A percentile compares a stretch with the other conserved stretches of the same genome.
These are phyloP conservation scores for Planiliza haematocheilus DNA, from an alignment of 2,113 vertebrate species.

Conservation along the genomic window DNA sequence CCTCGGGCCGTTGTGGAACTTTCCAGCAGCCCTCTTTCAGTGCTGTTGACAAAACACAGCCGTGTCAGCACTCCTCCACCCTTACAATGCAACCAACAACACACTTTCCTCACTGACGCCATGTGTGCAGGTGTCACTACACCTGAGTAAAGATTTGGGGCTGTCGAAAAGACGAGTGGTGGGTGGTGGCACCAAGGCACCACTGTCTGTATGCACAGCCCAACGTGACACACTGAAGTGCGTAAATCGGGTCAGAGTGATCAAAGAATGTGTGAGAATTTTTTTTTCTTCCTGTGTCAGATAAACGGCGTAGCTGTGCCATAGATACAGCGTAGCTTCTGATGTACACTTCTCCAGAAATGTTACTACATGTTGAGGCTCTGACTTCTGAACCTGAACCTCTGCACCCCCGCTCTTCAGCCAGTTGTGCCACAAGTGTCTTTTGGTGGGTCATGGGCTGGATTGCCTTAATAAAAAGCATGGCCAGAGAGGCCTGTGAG, in stretches of 20 bases:
- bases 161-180: slow-evolving; percentile 10
- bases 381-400: too few species aligned
- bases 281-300: too few species aligned
- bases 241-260: slow-evolving; percentile 34
- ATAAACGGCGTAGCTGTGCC: too few species aligned
- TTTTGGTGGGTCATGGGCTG: too few species aligned
- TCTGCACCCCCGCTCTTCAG: too few species aligned
- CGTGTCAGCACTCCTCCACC: slow-evolving; percentile 54
- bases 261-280: slow-evolving; percentile 14
- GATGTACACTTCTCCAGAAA: too few species aligned
- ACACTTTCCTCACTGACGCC: slow-evolving; percentile 46
- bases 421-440: too few species aligned
- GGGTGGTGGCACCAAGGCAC: slow-evolving; percentile 6
- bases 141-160: slow-evolving; percentile 14
- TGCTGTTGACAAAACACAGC: slow-evolving; percentile 74
- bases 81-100: slow-evolving; percentile 63
- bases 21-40: slow-evolving; percentile 70
- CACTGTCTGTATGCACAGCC: slow-evolving; percentile 16
- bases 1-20: slow-evolving; percentile 67
- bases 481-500: too few species aligned
- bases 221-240: slow-evolving; percentile 1
- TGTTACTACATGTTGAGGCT: too few species aligned
- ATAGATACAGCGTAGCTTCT: too few species aligned
- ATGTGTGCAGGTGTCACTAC: slow-evolving; percentile 39
- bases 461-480: too few species aligned